Percentiles rank a stretch among this genome's conserved stretches.
phyloP scores from a whole-genome alignment of 2,888 invertebrate genomes.

The Melipona beecheii region DNA sequence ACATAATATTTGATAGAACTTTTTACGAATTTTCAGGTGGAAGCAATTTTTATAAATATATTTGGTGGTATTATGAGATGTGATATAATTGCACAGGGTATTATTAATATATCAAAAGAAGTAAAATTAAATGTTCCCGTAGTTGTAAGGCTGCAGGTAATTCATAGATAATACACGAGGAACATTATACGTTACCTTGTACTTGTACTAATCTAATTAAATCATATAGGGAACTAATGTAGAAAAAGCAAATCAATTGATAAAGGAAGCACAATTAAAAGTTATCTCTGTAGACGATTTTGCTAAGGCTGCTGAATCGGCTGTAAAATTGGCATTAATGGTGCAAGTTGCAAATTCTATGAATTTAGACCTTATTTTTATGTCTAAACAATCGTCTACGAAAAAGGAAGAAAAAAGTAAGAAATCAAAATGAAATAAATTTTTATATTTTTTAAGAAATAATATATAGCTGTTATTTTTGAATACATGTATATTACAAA shows the following conservation, averaged over 20 bases:
- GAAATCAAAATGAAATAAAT: not conserved
- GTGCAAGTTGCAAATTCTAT: slow-evolving; percentile 64
- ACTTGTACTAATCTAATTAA: not conserved
- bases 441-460: slow-evolving; percentile 12
- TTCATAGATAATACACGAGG: not conserved
- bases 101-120: slow-evolving; percentile 86
- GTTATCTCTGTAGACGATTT: slow-evolving; percentile 73
- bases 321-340: slow-evolving; percentile 69
- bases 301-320: slow-evolving; percentile 67
- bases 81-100: slow-evolving; percentile 87
- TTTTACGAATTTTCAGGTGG: slow-evolving; percentile 82
- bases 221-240: slow-evolving; percentile 89
- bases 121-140: slow-evolving; percentile 86
- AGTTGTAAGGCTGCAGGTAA: slow-evolving; percentile 86
- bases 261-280: slow-evolving; percentile 69
- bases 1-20: not conserved
- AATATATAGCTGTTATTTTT: not conserved
- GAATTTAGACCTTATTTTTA: slow-evolving; percentile 66
- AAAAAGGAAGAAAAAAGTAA: slow-evolving; percentile 8
- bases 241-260: slow-evolving; percentile 67
- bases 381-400: slow-evolving; percentile 14
- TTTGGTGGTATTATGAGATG: slow-evolving; percentile 88
- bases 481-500: too few species aligned
- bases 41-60: slow-evolving; percentile 87
- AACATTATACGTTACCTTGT: not conserved